Evolutionary conservation across 2,888 invertebrate genomes (phyloP), one percentile per base, ranked within the genome.

Genomic region (Chrysodeixis includens): DNA sequence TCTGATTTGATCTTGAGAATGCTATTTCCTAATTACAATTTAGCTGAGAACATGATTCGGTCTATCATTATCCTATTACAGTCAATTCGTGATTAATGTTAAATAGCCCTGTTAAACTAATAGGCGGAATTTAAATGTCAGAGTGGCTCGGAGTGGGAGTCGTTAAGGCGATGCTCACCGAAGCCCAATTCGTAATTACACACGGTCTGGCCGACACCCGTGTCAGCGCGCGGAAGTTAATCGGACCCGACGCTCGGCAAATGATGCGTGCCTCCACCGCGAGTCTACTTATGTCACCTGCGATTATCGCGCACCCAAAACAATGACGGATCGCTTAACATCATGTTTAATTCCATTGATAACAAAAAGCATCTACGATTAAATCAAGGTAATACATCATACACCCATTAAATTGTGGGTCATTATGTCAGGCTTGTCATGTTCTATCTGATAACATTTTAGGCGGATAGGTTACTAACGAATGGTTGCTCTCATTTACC

Each of bases 201-300:
- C 59, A 69, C 62, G 67, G 79, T 78, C 77, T 84, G 87, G 78
- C 85, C 82, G 83, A 83, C 82, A 92, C 90, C 91, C 91, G 83
- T 88, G 90, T 94, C 92, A 91, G 78, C 81, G 86, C 76, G 81
- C 85, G 84, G 83, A 78, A 86, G 86, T 81, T 93, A 91, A 93
- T 92, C 89, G 88, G 76, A 74, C 76, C 90, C 77, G 93, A 93
- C 93, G 89, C 86, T 81, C 88, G 89, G 88, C 90, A 92, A 93
- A 92, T 92, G 93, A 93, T 92, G 93, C 93, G 92, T 92, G 89
- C 90, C 83, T 81, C 88, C 88, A 82, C 87, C 81, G 83, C 83
- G 85, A 86, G 87, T 85, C 86, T 88, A 88, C 90, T 92, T 91
- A 93, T 88, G 94, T 93, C 93, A 83, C 83, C 82, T 77, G 84